These are phyloP conservation scores for Andrena cerasifolii DNA, from an alignment of 1,140 invertebrate species.

Conservation along the genomic window DNA sequence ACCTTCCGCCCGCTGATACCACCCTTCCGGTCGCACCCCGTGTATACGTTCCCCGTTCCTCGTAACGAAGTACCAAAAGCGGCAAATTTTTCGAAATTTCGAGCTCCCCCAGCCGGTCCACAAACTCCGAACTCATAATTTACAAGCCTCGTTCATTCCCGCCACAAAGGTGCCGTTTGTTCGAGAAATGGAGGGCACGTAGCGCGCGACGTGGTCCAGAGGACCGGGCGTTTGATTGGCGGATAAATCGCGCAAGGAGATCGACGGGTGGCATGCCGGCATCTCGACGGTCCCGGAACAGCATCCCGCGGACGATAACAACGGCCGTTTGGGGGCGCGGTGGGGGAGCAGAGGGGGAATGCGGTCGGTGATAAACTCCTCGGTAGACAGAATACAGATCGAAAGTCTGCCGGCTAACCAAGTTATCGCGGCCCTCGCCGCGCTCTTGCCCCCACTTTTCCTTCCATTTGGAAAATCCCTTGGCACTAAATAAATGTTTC, in stretches of 20 bases:
- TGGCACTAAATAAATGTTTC: conserved; percentile 80
- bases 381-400: conserved; percentile 79
- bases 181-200: too few species aligned
- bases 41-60: too few species aligned
- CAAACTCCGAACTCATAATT: too few species aligned
- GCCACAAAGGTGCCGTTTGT: too few species aligned
- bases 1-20: too few species aligned
- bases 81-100: too few species aligned
- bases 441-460: conserved; percentile 62
- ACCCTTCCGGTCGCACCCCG: too few species aligned
- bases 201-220: too few species aligned
- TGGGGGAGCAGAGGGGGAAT: too few species aligned
- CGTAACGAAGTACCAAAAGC: too few species aligned
- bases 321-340: conserved; percentile 31
- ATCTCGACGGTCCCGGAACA: conserved; percentile 15
- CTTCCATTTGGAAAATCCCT: conserved; percentile 78
- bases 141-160: too few species aligned
- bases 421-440: conserved; percentile 73
- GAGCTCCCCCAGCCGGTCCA: too few species aligned
- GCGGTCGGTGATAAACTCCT: conserved; percentile 77
- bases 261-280: conserved; percentile 50
- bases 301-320: conserved; percentile 52
- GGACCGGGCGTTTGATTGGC: not conserved
- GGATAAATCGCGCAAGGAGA: conserved; percentile 44
- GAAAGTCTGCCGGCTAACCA: conserved; percentile 77